Conservation (phyloP, 2,888 invertebrate genomes). For the Limenitis camilla region DNA sequence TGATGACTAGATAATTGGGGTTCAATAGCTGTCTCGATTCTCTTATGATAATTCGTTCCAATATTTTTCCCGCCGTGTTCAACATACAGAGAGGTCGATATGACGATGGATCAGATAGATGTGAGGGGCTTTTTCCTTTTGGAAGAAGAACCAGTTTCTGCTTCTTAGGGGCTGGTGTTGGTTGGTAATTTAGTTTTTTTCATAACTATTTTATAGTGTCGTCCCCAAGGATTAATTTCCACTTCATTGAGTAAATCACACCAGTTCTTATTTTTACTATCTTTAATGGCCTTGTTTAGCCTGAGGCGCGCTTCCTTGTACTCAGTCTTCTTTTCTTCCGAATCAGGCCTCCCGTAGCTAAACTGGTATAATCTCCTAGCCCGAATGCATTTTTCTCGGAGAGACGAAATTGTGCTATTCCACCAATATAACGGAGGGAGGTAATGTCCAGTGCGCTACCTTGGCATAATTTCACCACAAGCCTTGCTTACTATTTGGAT, state of each 20-base stretch:
- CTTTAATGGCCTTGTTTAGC: neutral
- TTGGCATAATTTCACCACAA: neutral
- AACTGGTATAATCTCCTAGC: neutral
- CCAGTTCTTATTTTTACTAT: too few species aligned
- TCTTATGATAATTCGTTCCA: neutral
- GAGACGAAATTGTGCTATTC: neutral
- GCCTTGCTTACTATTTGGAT: too few species aligned
- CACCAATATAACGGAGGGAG: too few species aligned
- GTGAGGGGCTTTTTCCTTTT: neutral
- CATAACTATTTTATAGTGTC: neutral
- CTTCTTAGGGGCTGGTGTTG: neutral
- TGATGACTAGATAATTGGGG: neutral
- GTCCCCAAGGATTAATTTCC: neutral
- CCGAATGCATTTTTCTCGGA: neutral
- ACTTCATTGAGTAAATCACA: too few species aligned
- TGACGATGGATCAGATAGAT: neutral
- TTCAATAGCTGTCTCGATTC: constrained; percentile 4
- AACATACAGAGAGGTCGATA: neutral
- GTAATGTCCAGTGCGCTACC: neutral
- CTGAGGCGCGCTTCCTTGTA: neutral
- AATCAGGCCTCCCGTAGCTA: neutral
- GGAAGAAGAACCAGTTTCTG: neutral
- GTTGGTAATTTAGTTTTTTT: neutral
- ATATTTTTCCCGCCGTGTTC: neutral
- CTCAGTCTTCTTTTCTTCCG: neutral